Evolutionary conservation across 2,113 vertebrate genomes (phyloP), one percentile per base, ranked within the genome.

Genomic region (Panurus biarmicus): DNA sequence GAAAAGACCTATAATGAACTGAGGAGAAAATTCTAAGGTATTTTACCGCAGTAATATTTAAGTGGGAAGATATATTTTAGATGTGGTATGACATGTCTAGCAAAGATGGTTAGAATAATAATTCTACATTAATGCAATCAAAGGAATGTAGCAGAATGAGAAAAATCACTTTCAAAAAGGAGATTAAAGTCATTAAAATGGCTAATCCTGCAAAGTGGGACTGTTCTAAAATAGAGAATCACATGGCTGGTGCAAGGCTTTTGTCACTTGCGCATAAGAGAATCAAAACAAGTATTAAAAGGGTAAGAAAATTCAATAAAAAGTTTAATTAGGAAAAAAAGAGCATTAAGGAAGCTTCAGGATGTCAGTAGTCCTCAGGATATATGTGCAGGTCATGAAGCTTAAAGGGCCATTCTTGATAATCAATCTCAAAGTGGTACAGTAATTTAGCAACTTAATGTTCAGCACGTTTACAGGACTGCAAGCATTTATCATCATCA

Each of bases 151-250:
- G 89, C 96, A 97, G 97, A 98, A 97, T 97, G 95, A 96, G 96
- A 97, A 97, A 97, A 98, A 98, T 97, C 97, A 97, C 97, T 97
- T 98, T 98, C 96, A 97, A 97, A 98, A 98, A 97, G 97, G 97
- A 98, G 98, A 99, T 98, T 98, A 98, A 98, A 98, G 98, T 98
- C 98, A 98, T 99, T 98, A 98, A 98, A 98, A 98, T 98, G 97
- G 98, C 98, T 99, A 99, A 98, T 99, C 98, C 98, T 98, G 97
- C 98, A 98, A 98, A 98, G 98, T 98, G 98, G 98, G 98, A 98
- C 98, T 98, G 97, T 97, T 98, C 97, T 97, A 98, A 98, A 98
- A 98, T 97, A 97, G 98, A 96, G 98, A 98, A 98, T 98, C 98
- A 98, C 97, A 98, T 97, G 98, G 98, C 97, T 98, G 98, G 98